A percentile compares a stretch with the other conserved stretches of the same genome.
phyloP scores from a whole-genome alignment of 2,888 invertebrate genomes.

The Meloe dianella region DNA sequence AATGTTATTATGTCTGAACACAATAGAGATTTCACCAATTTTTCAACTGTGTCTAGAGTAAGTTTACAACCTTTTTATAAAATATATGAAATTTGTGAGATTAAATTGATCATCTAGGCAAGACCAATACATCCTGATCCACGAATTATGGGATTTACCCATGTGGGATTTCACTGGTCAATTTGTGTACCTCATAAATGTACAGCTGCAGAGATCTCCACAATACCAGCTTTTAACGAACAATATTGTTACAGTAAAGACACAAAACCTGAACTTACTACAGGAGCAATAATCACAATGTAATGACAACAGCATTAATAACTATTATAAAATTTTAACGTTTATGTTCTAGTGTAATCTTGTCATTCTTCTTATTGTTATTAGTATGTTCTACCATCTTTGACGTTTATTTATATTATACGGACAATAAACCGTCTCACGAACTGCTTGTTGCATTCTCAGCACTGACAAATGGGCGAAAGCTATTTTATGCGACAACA shows the following conservation, averaged over 20 bases:
- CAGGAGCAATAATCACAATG: constrained; percentile 11
- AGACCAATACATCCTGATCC: not conserved
- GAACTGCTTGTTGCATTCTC: constrained; percentile 47
- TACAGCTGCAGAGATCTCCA: constrained; percentile 11
- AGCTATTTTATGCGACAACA: constrained; percentile 52
- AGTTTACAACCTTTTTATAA: not conserved
- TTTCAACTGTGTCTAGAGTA: not conserved
- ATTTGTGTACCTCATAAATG: constrained; percentile 11
- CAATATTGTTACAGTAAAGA: constrained; percentile 11
- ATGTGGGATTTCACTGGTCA: not conserved
- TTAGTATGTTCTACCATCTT: constrained; percentile 1
- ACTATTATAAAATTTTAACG: not conserved
- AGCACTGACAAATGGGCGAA: constrained; percentile 55
- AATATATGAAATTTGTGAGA: not conserved
- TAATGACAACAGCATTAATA: not conserved
- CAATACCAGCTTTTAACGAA: not conserved
- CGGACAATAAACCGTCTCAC: not conserved
- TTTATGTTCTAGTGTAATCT: not conserved
- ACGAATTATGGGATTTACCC: not conserved
- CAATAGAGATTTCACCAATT: not conserved
- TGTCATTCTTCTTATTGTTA: not conserved
- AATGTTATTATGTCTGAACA: no score
- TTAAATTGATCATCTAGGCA: not conserved
- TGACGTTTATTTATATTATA: constrained; percentile 12
- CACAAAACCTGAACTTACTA: not conserved